These are phyloP conservation scores for Sarcophaga caerulescens DNA, from an alignment of 2,888 invertebrate species.

Conservation along the genomic window DNA sequence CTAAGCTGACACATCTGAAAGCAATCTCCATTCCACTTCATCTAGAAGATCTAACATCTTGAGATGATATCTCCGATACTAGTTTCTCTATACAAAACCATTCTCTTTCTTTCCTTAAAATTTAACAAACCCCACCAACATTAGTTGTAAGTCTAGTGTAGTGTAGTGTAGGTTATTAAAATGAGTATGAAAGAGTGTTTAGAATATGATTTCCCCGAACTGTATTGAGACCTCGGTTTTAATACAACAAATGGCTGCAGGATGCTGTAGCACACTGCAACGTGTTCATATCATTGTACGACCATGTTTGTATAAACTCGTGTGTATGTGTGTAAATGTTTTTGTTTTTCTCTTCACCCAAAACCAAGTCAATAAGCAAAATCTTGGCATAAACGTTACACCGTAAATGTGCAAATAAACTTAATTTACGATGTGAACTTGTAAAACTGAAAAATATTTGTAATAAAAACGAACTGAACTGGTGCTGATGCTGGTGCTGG, in stretches of 20 bases:
- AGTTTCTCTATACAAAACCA: too few relatives aligned
- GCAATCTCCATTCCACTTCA: too few relatives aligned
- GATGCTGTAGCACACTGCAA: background rate
- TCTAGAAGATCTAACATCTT: too few relatives aligned
- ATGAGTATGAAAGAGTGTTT: background rate
- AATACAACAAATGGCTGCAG: conserved; percentile 15
- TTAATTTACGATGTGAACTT: conserved; percentile 27
- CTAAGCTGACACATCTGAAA: too few relatives aligned
- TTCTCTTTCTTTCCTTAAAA: too few relatives aligned
- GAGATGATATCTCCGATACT: too few relatives aligned
- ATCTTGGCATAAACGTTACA: conserved; percentile 16
- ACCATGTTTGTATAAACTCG: conserved; percentile 7
- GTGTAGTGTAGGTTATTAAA: too few relatives aligned
- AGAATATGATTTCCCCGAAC: conserved; percentile 16
- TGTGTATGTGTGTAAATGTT: background rate
- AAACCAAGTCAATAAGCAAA: background rate
- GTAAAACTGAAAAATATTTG: background rate
- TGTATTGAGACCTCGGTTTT: conserved; percentile 32
- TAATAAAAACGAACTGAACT: background rate
- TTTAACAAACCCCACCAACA: too few relatives aligned
- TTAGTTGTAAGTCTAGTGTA: too few relatives aligned
- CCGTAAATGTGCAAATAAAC: background rate
- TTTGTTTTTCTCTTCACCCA: background rate
- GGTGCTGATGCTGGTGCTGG: too few relatives aligned
- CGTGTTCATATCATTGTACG: conserved; percentile 12